phyloP scores from a whole-genome alignment of 1,140 invertebrate species.

The Triops cancriformis region DNA sequence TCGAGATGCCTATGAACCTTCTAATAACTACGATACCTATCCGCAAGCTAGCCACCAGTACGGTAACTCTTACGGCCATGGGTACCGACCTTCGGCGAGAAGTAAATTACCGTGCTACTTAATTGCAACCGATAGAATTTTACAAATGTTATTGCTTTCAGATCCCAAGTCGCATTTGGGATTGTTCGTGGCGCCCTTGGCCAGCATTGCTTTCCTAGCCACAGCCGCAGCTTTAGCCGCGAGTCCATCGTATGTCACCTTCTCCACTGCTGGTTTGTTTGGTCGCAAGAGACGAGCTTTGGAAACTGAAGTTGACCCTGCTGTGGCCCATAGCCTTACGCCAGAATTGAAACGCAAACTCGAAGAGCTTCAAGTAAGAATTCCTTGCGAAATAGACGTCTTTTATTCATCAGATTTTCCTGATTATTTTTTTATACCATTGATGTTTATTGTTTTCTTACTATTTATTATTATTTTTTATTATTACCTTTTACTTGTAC shows the following conservation, averaged over 20 bases:
- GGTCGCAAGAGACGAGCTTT: constrained; percentile 26
- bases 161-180: constrained; percentile 20
- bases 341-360: constrained; percentile 30
- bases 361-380: constrained; percentile 28
- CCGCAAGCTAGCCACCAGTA: background rate
- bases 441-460: no score
- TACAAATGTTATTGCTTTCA: background rate
- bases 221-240: constrained; percentile 29
- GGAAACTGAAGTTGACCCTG: constrained; percentile 19
- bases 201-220: constrained; percentile 28
- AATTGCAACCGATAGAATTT: background rate
- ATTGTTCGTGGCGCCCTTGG: constrained; percentile 29
- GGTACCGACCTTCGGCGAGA: background rate
- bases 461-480: no score
- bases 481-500: no score
- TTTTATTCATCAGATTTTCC: background rate
- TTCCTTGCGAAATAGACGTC: background rate
- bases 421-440: no score
- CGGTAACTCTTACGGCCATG: background rate
- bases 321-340: constrained; percentile 21
- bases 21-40: background rate
- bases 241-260: constrained; percentile 27
- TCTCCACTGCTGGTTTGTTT: constrained; percentile 14
- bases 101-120: background rate
- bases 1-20: background rate